Base-by-base conservation (phyloP, 1,140 invertebrate genomes). In the Trichogramma pretiosum region DNA sequence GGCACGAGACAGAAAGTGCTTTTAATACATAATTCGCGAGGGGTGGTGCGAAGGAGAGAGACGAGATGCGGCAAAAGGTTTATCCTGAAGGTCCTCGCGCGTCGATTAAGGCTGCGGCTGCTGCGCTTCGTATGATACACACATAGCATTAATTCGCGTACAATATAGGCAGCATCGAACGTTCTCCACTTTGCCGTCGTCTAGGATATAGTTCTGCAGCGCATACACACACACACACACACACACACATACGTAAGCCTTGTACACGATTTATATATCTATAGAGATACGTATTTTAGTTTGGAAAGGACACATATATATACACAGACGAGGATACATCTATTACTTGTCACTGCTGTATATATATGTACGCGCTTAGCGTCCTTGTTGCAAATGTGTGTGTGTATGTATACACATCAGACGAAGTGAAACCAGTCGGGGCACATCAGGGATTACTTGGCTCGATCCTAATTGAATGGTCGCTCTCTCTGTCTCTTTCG, bases 381-480 rank as follows among this genome's bases (percentile, higher is more conserved):
- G n/a, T n/a, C n/a, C n/a, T n/a, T n/a, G n/a, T n/a, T 28, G 24
- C 11, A n/a, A n/a, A 28, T 28, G 24, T 28, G 11, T 28, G 24
- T 28, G 24, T 28, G 24, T 28, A 5, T 28, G 24, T 28, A 11
- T 28, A n/a, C 45, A n/a, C n/a, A n/a, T n/a, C n/a, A n/a, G n/a
- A n/a, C n/a, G n/a, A n/a, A 57, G 32, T 45, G 34, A 36, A 48
- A 56, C 44, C 51, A 56, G 55, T 56, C 42, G 48, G 53, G 56
- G 56, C 40, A 50, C 33, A n/a, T n/a, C n/a, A 33, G 52, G 58
- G 54, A 62, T 62, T 62, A 62, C 58, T 56, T 37, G 43, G 53
- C 43, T 56, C 52, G 55, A 62, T 62, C 55, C 58, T 60, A 62
- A 62, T 62, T 62, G 60, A 62, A 62, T 60, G 55, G 54, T 56